Base-by-base conservation (phyloP, 2,113 vertebrate genomes). In the Trochalopteron elliotii region DNA sequence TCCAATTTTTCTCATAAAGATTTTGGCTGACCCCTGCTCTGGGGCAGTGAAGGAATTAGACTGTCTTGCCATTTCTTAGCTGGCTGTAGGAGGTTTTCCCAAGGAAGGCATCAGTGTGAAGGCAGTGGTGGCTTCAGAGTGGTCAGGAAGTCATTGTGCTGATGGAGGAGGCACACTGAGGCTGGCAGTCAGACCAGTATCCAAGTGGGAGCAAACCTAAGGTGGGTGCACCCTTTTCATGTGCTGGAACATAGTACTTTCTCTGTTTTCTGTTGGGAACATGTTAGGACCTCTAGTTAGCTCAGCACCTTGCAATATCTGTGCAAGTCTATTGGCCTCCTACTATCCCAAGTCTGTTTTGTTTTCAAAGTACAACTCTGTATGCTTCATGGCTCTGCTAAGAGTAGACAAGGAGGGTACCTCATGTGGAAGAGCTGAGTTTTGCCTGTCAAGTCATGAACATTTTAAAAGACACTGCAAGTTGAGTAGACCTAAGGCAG, bases 321-420 rank as follows among this genome's bases (percentile, higher is more conserved):
- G 15, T 60, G 30, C 60, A 49, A 94, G 42, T 80, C 37, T 74
- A 2, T 20, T 52, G 17, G 6, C 19, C 67, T 88, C 15, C 87
- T 92, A 65, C 87, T 96, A 96, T 95, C 91, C 94, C 56, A 68
- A 96, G 95, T 91, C 93, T 83, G 40, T 83, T 97, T 97, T 94
- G 77, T 97, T 87, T 83, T 57, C 45, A 59, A 17, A 63, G 18
- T 25, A 35, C 55, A 75, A 53, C 39, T 47, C 22, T 3, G 83
- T 80, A 80, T 61, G 61, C 56, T 95, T 94, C 33, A 14, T 39
- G 35, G 67, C 60, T 94, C 53, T 91, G 52, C 78, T 57, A 33
- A 95, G 93, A 86, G 52, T 31, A 87, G 31, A 45, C 57, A 70
- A 52, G 79, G 35, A 96, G 57, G 37, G 31, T 65, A 11, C 17